Evolutionary conservation across 2,797 vertebrate genomes (phyloP).

Genomic region (Pitangus sulphuratus): DNA sequence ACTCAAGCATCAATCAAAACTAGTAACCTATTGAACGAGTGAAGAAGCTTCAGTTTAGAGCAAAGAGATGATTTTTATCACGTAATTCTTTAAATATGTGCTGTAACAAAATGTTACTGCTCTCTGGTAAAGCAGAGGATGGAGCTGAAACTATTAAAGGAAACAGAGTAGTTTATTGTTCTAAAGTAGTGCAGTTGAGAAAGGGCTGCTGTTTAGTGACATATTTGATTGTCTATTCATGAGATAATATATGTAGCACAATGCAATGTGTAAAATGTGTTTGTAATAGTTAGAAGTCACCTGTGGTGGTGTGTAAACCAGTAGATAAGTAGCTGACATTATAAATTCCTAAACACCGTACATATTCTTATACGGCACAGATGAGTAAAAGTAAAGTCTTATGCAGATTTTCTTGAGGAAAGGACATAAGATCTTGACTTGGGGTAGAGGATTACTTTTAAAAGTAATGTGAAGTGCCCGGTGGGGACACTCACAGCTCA

Average conservation of each 20-base stretch:
- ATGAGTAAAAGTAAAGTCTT: background rate
- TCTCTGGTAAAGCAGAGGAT: background rate
- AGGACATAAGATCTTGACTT: background rate
- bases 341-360: background rate
- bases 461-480: background rate
- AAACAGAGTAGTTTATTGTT: background rate
- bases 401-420: background rate
- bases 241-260: background rate
- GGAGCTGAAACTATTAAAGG: background rate
- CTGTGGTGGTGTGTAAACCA: background rate
- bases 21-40: background rate
- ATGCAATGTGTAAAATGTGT: background rate
- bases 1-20: background rate
- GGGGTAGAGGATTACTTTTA: background rate
- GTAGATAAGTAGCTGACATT: background rate
- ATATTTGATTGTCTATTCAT: background rate
- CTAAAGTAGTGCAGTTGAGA: background rate
- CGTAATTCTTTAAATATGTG: slow-evolving; percentile 6
- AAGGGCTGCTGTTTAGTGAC: background rate
- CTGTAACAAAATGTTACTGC: background rate
- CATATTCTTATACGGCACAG: background rate
- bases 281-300: background rate
- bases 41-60: background rate
- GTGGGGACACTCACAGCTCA: rapidly evolving
- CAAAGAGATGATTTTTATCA: background rate